Percentiles rank a stretch among this genome's conserved stretches.
phyloP scores from a whole-genome alignment of 2,888 invertebrate genomes.

The Cantharis rustica region DNA sequence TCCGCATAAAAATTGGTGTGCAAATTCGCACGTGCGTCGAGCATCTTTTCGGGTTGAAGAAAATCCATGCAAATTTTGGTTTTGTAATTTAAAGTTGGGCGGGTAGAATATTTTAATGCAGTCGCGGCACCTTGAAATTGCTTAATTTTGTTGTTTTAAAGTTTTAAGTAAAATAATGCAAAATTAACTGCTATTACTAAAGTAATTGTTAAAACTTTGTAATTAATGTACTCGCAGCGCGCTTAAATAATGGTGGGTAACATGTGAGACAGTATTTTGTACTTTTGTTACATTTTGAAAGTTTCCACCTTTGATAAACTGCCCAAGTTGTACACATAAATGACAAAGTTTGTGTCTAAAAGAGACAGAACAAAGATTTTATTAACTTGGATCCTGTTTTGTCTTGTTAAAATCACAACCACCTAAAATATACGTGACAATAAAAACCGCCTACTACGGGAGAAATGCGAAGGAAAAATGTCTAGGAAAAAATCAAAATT shows the following conservation, averaged over 20 bases:
- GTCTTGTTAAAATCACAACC: constrained; percentile 29
- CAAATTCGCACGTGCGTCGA: background rate
- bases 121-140: background rate
- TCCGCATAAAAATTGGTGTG: too few relatives aligned
- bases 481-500: background rate
- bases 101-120: background rate
- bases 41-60: background rate
- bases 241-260: constrained; percentile 26
- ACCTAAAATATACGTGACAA: constrained; percentile 28
- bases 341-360: constrained; percentile 37
- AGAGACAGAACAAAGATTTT: constrained; percentile 38
- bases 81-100: background rate
- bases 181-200: constrained; percentile 28
- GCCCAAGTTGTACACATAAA: constrained; percentile 37
- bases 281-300: constrained; percentile 30
- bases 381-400: constrained; percentile 34
- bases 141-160: background rate
- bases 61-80: background rate
- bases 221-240: constrained; percentile 30
- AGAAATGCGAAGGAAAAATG: background rate
- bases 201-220: constrained; percentile 29
- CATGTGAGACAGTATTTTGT: constrained; percentile 36
- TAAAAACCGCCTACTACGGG: constrained; percentile 9
- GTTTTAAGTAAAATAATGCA: constrained; percentile 17
- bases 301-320: constrained; percentile 39